Evolutionary conservation across 2,888 invertebrate species (phyloP), one percentile per base, ranked within the genome.

Genomic region (Drosophila lacicola): DNA sequence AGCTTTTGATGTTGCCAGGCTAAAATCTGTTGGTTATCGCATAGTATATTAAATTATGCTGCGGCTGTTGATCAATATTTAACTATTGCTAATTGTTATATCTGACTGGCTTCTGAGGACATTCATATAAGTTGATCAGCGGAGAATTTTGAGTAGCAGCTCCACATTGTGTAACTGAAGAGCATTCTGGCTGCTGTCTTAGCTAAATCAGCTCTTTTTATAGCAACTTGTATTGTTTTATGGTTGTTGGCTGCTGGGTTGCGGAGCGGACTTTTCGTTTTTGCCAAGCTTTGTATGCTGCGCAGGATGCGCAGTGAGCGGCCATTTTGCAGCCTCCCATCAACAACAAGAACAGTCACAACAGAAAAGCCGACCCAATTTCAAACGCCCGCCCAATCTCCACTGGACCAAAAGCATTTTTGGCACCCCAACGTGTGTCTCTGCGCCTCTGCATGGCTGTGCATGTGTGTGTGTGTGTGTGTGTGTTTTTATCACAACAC

Each of bases 401-500:
- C 68, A 62, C 53, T 80, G 77, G 64, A 77, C 78, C 65, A 80
- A 53, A 60, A 71, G 49, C 71, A 56, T 74, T 60, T 74, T 74
- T 63, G 64, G 63, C 63, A 78, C 73, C 53, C 53, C 47, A 62
- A 37, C 66, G 39, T 44, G 44, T 68, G 60, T 58, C 74, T 61
- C 50, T 73, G 68, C 58, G 51, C 44, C 63, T 61, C 46, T 53
- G 51, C 47, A 25, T 66, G 50, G 34, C 25, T 62, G 58, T 46
- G 49, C 21, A 29, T 11, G 36, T 45, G 34, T 19, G 51, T 47
- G 42, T 41, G 36, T 46, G 51, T 41, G 44, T 54, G 53, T 67
- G 62, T 53, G 61, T 69, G 51, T 46, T 62, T 82, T 82, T 74
- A 88, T 85, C 82, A 83, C 70, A 83, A 88, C 86, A 88, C 86